Evolutionary conservation across 2,888 invertebrate genomes (phyloP), one percentile per base, ranked within the genome.

Genomic region (Geophilus truncorum): DNA sequence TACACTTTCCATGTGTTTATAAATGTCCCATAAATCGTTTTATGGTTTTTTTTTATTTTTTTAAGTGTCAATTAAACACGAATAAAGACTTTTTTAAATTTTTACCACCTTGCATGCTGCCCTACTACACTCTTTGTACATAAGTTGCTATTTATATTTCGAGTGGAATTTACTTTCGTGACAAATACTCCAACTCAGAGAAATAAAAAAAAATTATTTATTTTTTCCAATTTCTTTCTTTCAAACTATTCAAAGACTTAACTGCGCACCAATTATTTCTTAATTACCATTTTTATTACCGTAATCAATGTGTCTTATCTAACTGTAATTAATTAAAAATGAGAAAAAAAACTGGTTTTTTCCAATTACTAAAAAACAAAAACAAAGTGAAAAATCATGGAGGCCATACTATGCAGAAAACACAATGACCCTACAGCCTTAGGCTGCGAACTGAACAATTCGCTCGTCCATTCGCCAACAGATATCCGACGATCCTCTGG

Each of bases 361-460:
- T n/a, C n/a, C 5, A n/a, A n/a, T 45, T n/a, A 45, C n/a, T 45
- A 45, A 45, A n/a, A 1, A 7, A 45, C n/a, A n/a, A 7, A n/a
- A 51, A 51, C 6, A 70, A 70, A 25, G 10, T 15, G 10, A 70
- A 28, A 70, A 28, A 70, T 3, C 25, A 28, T 15, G 51, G 51
- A 51, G 51, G 51, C 51, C 51, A 51, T n/a, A 51, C 51, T 51
- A 21, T 18, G 51, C 23, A 70, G 70, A 70, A 70, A 70, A 70
- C 70, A 25, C 70, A 70, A 25, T 25, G 70, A 28, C 70, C 28
- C 25, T 12, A 70, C 70, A 70, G 70, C 70, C 70, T 70, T 25
- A 70, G 70, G 70, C 70, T 70, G 70, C 25, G 70, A 70, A 70
- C 70, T 70, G 70, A 70, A 70, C 70, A 70, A 70, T n/a, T 70